Conservation (phyloP, 2,888 invertebrate genomes). For the Diabrotica balteata region DNA sequence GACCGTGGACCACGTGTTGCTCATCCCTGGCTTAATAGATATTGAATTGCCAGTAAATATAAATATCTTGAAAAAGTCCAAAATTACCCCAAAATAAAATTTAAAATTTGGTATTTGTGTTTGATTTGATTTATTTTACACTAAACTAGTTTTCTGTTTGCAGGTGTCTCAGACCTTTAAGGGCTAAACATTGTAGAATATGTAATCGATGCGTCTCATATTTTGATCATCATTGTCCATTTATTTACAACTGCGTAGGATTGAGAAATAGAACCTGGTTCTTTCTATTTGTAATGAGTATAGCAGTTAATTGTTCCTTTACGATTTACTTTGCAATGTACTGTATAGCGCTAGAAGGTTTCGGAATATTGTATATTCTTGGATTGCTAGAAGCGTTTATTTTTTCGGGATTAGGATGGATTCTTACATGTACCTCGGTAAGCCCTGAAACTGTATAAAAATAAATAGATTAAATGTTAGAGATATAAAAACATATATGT, state of each 20-base stretch:
- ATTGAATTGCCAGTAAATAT: too few relatives aligned
- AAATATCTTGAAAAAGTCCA: too few relatives aligned
- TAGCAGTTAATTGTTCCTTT: constrained; percentile 86
- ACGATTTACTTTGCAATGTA: constrained; percentile 89
- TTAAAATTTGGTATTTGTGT: too few relatives aligned
- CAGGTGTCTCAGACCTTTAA: constrained; percentile 75
- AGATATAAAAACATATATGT: too few relatives aligned
- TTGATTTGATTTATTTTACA: too few relatives aligned
- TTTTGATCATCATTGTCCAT: constrained; percentile 95
- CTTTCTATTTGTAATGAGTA: constrained; percentile 85
- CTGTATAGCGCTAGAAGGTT: constrained; percentile 83
- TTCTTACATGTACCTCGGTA: constrained; percentile 87
- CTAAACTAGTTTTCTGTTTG: too few relatives aligned
- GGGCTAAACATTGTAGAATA: constrained; percentile 91
- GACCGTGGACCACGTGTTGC: too few relatives aligned
- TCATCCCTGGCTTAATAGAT: too few relatives aligned
- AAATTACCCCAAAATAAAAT: too few relatives aligned
- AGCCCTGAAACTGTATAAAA: constrained; percentile 51
- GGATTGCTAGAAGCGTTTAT: constrained; percentile 83
- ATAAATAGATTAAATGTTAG: too few relatives aligned
- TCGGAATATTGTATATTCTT: constrained; percentile 83
- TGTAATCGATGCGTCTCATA: constrained; percentile 82
- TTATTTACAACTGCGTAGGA: constrained; percentile 94
- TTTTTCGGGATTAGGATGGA: constrained; percentile 87
- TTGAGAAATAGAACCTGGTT: constrained; percentile 93